Percentiles rank a stretch among this genome's conserved stretches.
Conservation (phyloP, 2,888 invertebrate genomes). For the Nomada fucata region DNA sequence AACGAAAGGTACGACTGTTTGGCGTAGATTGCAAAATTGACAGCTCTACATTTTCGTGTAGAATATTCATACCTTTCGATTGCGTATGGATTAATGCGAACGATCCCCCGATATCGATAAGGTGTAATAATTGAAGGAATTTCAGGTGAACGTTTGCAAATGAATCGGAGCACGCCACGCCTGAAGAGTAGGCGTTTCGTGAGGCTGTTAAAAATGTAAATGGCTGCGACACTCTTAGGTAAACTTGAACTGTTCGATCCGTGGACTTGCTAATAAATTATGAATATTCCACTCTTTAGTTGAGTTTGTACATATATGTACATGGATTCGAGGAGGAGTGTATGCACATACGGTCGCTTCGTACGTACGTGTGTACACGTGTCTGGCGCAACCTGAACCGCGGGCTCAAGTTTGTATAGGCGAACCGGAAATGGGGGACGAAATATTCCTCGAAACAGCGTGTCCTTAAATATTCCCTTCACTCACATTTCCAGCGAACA, state of each 20-base stretch:
- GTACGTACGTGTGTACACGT: slow-evolving; percentile 66
- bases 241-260: slow-evolving; percentile 26
- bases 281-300: slow-evolving; percentile 61
- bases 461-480: slow-evolving; percentile 72
- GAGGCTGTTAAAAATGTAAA: background rate
- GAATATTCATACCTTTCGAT: too few species aligned
- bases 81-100: too few species aligned
- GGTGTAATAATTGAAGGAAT: too few species aligned
- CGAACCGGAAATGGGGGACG: slow-evolving; percentile 72
- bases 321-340: slow-evolving; percentile 30
- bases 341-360: slow-evolving; percentile 21
- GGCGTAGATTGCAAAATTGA: too few species aligned
- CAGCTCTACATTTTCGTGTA: too few species aligned
- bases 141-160: background rate
- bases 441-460: slow-evolving; percentile 69
- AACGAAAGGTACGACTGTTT: too few species aligned
- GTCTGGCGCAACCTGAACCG: slow-evolving; percentile 74
- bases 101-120: too few species aligned
- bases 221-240: background rate
- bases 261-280: slow-evolving; percentile 40
- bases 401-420: slow-evolving; percentile 72
- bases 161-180: background rate
- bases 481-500: slow-evolving; percentile 55
- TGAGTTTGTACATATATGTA: slow-evolving; percentile 35
- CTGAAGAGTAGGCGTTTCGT: slow-evolving; percentile 2